Evolutionary conservation across 2,113 vertebrate genomes (phyloP).

Genomic region (Actinemys pallida): DNA sequence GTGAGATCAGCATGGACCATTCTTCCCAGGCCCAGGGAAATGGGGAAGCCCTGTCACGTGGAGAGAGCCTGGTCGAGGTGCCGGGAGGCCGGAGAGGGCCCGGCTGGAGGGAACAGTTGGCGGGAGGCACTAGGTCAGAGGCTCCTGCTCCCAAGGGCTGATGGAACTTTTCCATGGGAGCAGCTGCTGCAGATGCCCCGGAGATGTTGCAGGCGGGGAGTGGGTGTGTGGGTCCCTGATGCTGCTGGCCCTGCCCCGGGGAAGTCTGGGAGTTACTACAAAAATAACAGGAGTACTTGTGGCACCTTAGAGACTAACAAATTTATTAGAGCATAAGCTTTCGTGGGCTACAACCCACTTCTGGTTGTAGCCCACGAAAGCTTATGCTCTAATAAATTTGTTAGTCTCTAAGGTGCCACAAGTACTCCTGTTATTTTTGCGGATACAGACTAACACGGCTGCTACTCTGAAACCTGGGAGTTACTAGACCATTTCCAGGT

Average conservation of each 20-base stretch:
- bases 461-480: no score
- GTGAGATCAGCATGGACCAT: background rate
- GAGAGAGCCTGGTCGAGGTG: background rate
- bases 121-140: background rate
- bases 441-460: no score
- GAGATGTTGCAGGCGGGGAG: background rate
- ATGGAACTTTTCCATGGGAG: background rate
- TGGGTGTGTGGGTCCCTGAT: no score
- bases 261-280: background rate
- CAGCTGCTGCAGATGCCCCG: accelerated
- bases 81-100: background rate
- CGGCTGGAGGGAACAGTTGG: background rate
- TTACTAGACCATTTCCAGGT: background rate
- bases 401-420: no score
- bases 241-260: background rate
- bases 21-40: background rate
- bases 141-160: background rate
- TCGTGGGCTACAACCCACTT: no score
- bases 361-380: no score
- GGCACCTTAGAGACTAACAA: no score
- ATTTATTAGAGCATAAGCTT: no score
- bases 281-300: no score
- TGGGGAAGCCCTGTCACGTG: background rate
- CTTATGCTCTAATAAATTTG: no score
- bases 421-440: no score